Percentiles rank a stretch among this genome's conserved stretches.
phyloP scores from a whole-genome alignment of 1,140 invertebrate species.

The Drosophila sulfurigaster region DNA sequence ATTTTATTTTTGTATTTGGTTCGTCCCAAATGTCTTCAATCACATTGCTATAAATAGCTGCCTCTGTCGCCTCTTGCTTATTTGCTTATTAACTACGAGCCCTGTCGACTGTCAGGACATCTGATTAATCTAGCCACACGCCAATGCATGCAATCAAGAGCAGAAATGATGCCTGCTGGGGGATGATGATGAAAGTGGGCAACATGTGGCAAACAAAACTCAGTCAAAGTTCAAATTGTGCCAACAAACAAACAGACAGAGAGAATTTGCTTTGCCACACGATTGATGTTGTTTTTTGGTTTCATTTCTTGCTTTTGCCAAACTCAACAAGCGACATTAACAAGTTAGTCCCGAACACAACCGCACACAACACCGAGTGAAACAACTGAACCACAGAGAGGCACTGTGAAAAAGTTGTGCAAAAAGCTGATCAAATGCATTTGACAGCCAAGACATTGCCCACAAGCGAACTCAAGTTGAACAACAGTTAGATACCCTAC shows the following conservation, averaged over 20 bases:
- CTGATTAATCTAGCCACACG: constrained; percentile 41
- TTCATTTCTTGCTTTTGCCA: constrained; percentile 21
- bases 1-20: neutral
- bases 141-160: constrained; percentile 32
- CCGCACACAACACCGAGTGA: neutral
- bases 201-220: neutral
- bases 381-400: neutral
- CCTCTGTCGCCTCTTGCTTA: constrained; percentile 16
- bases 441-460: neutral
- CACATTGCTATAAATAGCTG: constrained; percentile 34
- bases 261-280: constrained; percentile 5
- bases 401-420: neutral
- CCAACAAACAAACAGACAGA: neutral
- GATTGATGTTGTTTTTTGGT: constrained; percentile 35
- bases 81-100: constrained; percentile 41
- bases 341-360: constrained; percentile 22
- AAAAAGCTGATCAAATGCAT: neutral
- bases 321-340: constrained; percentile 35
- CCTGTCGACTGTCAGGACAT: constrained; percentile 31
- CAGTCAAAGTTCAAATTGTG: constrained; percentile 30
- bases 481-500: too few relatives aligned
- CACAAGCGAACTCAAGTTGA: too few relatives aligned
- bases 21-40: constrained; percentile 25
- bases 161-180: neutral
- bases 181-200: neutral